Conservation (phyloP, 2,113 vertebrate genomes). For the Cichladusa arquata region DNA sequence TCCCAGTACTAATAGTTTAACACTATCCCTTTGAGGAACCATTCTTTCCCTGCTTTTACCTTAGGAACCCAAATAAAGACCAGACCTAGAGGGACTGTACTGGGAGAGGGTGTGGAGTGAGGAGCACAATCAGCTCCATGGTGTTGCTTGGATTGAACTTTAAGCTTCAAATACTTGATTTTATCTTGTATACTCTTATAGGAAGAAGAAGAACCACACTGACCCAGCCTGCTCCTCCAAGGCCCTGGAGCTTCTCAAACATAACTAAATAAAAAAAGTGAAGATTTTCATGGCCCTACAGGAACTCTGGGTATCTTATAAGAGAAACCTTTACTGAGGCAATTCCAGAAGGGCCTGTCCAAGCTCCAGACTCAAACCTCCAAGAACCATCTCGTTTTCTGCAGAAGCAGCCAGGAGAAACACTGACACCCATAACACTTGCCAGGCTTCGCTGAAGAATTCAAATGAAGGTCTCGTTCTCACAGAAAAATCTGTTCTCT, state of each 20-base stretch:
- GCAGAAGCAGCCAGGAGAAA: not conserved
- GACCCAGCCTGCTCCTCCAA: not conserved
- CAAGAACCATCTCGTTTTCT: not conserved
- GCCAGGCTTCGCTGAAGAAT: not conserved
- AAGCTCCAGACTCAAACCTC: not conserved
- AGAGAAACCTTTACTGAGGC: not conserved
- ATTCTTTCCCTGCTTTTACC: not conserved
- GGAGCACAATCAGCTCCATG: not conserved
- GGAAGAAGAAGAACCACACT: not conserved
- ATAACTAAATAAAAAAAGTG: not conserved
- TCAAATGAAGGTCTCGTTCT: conserved; percentile 4
- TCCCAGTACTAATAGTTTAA: not conserved
- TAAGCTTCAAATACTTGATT: not conserved
- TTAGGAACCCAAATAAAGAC: not conserved
- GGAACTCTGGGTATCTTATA: not conserved
- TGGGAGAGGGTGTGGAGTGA: not conserved
- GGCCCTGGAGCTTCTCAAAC: not conserved
- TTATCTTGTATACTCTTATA: not conserved
- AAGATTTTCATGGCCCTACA: not conserved
- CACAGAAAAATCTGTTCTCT: conserved; percentile 6
- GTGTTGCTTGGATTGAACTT: not conserved
- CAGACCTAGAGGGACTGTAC: not conserved
- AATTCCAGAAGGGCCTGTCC: fast-evolving
- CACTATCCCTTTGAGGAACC: not conserved
- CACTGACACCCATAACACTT: not conserved